Percentiles rank a stretch among this genome's conserved stretches.
Evolutionary conservation across 2,113 vertebrate genomes (phyloP).

Genomic region (Tyto alba): DNA sequence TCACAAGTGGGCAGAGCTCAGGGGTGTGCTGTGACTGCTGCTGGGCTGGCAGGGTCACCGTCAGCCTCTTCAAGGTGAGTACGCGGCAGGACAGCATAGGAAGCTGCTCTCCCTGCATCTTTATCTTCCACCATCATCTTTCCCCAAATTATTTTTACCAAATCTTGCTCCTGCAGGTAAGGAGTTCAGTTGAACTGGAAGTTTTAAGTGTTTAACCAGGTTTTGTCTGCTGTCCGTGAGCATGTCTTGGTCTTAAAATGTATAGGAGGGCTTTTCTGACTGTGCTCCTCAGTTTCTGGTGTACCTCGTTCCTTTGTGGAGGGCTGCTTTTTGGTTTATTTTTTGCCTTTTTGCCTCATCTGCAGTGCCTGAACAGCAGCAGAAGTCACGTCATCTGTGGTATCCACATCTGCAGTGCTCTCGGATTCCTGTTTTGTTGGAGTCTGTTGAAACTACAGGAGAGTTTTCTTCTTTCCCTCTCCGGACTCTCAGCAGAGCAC

Average conservation of each 20-base stretch:
- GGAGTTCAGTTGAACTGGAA: neutral
- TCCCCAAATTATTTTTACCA: neutral
- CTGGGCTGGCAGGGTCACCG: neutral
- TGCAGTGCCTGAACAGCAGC: neutral
- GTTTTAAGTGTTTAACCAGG: neutral
- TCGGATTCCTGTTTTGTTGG: neutral
- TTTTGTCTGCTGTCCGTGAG: neutral
- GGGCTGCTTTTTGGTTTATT: neutral
- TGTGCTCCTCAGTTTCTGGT: neutral
- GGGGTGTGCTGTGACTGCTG: neutral
- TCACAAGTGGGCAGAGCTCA: neutral
- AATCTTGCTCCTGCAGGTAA: neutral
- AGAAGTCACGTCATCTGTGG: rapidly evolving
- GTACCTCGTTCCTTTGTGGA: neutral
- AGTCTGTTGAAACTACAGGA: neutral
- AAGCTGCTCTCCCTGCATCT: neutral
- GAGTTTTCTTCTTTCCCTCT: neutral
- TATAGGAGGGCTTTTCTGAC: neutral
- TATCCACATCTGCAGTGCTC: neutral
- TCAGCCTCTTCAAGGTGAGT: neutral
- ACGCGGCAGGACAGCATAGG: rapidly evolving
- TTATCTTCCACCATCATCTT: neutral
- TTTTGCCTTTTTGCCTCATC: neutral
- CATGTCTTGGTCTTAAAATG: neutral
- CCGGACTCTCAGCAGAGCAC: conserved; percentile 1